Conservation (phyloP, 2,888 invertebrate species). For the Limnephilus auricula region DNA sequence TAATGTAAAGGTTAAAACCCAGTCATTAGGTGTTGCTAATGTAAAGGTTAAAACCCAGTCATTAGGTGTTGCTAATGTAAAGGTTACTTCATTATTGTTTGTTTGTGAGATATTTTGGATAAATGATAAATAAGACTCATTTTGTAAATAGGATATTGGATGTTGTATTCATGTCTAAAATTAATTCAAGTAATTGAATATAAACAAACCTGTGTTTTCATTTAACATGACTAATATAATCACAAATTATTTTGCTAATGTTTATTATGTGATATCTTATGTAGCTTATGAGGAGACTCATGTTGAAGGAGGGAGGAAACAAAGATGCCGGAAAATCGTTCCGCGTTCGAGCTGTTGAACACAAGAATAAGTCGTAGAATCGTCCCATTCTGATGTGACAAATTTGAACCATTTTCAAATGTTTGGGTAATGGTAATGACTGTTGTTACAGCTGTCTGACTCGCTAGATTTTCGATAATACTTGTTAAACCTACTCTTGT, state of each 20-base stretch:
- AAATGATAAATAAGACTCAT: neutral
- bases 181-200: slow-evolving; percentile 25
- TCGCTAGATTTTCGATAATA: too few relatives aligned
- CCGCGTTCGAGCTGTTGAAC: too few relatives aligned
- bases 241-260: neutral
- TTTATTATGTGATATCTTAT: neutral
- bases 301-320: too few relatives aligned
- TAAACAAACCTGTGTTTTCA: neutral
- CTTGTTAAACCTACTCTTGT: too few relatives aligned
- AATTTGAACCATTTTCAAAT: too few relatives aligned
- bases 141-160: slow-evolving; percentile 37
- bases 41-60: neutral
- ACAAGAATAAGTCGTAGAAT: too few relatives aligned
- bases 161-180: slow-evolving; percentile 27
- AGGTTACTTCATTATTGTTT: neutral
- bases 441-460: too few relatives aligned
- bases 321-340: too few relatives aligned
- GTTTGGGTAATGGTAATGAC: too few relatives aligned
- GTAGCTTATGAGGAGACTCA: neutral
- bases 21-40: neutral
- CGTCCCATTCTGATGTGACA: too few relatives aligned
- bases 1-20: neutral
- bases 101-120: neutral
- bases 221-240: neutral
- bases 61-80: neutral